Evolutionary conservation across 2,888 invertebrate genomes (phyloP).

Genomic region (Harpalus rufipes): DNA sequence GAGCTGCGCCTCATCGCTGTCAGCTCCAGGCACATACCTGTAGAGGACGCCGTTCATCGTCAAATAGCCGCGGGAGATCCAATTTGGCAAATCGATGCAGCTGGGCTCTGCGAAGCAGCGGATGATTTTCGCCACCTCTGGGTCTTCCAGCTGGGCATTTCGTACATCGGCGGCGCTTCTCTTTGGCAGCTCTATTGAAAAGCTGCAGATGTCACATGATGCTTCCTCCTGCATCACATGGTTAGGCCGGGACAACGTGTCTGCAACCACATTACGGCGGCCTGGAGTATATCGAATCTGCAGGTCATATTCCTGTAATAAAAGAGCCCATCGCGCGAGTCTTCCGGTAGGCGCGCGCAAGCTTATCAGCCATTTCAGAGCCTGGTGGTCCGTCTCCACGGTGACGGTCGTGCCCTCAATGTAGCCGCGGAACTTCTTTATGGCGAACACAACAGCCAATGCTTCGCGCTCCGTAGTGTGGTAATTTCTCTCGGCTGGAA

Average conservation of each 20-base stretch:
- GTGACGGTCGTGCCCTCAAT: constrained; percentile 73
- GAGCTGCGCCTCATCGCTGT: constrained; percentile 68
- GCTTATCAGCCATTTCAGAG: constrained; percentile 75
- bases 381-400: constrained; percentile 75
- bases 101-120: constrained; percentile 50
- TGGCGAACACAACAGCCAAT: constrained; percentile 67
- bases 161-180: constrained; percentile 13
- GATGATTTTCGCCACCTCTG: constrained; percentile 63
- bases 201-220: neutral
- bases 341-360: constrained; percentile 74
- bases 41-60: constrained; percentile 65
- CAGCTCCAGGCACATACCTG: constrained; percentile 43
- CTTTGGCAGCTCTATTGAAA: neutral
- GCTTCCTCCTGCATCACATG: neutral
- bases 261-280: too few species aligned
- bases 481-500: constrained; percentile 69
- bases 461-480: constrained; percentile 72
- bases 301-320: constrained; percentile 73
- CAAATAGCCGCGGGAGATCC: constrained; percentile 53
- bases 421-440: constrained; percentile 73
- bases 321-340: constrained; percentile 75
- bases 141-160: constrained; percentile 66
- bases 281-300: too few species aligned
- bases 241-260: too few species aligned
- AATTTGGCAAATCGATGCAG: neutral